Evolutionary conservation across 2,797 vertebrate species (phyloP).

Genomic region (Momotus momota): DNA sequence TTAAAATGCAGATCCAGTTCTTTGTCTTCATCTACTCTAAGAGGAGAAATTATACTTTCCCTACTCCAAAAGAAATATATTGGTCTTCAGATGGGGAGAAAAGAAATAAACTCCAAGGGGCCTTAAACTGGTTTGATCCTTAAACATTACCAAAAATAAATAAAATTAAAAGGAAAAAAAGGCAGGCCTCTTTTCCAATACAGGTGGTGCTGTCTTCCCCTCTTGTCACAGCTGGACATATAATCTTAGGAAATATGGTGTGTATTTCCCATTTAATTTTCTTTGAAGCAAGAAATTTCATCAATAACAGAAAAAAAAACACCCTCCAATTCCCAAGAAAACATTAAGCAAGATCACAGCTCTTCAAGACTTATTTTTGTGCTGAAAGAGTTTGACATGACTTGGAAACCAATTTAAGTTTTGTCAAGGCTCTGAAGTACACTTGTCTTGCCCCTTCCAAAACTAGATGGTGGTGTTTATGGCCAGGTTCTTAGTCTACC

Average conservation of each 20-base stretch:
- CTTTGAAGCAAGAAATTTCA: not conserved
- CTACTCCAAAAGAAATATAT: not conserved
- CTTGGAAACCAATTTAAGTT: not conserved
- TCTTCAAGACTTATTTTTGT: not conserved
- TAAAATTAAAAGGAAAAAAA: no score
- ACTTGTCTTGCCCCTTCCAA: not conserved
- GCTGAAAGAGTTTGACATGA: not conserved
- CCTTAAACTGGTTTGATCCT: not conserved
- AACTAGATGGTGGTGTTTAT: not conserved
- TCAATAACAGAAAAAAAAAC: not conserved
- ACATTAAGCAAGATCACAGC: not conserved
- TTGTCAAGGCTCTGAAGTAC: not conserved
- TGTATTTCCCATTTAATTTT: not conserved
- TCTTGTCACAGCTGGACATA: not conserved
- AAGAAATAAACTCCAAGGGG: not conserved
- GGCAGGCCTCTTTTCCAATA: not conserved
- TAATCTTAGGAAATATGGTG: not conserved
- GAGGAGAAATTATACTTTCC: not conserved
- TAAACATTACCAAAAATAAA: not conserved
- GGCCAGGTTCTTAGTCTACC: not conserved
- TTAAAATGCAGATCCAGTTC: not conserved
- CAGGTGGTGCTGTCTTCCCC: no score
- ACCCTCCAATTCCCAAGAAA: not conserved
- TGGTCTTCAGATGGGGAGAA: not conserved
- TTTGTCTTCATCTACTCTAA: not conserved